A percentile compares a stretch with the other conserved stretches of the same genome.
Evolutionary conservation across 2,113 vertebrate genomes (phyloP).

Genomic region (Atlantisia rogersi): DNA sequence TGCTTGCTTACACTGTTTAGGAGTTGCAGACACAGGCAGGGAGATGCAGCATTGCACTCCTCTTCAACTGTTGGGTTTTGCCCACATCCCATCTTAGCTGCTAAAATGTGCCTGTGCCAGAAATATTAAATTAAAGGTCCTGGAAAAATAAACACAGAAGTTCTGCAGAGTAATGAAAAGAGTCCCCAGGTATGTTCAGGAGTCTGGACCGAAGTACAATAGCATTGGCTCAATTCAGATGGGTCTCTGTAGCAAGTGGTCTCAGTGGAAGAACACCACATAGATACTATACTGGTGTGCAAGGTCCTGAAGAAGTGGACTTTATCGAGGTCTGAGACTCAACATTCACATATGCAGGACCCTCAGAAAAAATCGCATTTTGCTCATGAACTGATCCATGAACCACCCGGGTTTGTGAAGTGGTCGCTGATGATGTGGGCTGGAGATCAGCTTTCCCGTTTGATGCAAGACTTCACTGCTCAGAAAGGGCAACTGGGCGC

Average conservation of each 20-base stretch:
- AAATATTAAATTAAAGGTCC: not conserved
- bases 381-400: not conserved
- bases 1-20: accelerated
- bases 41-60: not conserved
- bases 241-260: not conserved
- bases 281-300: not conserved
- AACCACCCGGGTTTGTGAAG: not conserved
- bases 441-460: not conserved
- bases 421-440: not conserved
- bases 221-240: not conserved
- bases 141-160: not conserved
- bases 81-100: not conserved
- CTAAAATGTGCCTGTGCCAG: not conserved
- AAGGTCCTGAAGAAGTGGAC: not conserved
- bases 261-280: not conserved
- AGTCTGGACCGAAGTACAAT: not conserved
- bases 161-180: not conserved
- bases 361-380: not conserved
- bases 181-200: not conserved
- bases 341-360: not conserved
- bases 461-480: not conserved
- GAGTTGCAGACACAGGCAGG: not conserved
- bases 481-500: not conserved
- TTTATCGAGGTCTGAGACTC: not conserved
- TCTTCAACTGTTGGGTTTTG: not conserved